phyloP scores from a whole-genome alignment of 1,140 invertebrate species.

The Colletes latitarsis region DNA sequence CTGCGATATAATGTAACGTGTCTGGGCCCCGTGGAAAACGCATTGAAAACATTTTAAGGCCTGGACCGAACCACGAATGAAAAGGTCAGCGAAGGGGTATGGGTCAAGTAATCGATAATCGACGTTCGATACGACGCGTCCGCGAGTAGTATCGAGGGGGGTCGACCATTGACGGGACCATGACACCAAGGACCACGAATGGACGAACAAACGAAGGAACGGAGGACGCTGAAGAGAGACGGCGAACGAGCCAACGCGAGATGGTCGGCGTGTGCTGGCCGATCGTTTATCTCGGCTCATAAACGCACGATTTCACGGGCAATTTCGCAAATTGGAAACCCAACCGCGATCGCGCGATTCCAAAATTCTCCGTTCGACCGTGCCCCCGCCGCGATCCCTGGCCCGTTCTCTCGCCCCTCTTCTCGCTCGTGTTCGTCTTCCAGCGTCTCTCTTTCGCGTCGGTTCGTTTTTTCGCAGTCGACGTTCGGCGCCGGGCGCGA shows the following conservation, averaged over 20 bases:
- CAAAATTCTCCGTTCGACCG: constrained; percentile 38
- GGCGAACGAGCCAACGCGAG: not conserved
- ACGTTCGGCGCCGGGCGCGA: not conserved
- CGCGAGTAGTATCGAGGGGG: constrained; percentile 5
- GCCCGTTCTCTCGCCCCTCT: not conserved
- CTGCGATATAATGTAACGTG: too few species aligned
- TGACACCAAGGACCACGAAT: too few species aligned
- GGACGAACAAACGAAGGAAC: constrained; percentile 1
- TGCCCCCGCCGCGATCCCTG: not conserved
- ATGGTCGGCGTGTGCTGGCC: constrained; percentile 33
- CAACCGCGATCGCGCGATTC: constrained; percentile 49
- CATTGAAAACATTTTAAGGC: too few species aligned
- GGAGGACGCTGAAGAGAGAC: not conserved
- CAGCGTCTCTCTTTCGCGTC: not conserved
- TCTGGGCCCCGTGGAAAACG: too few species aligned
- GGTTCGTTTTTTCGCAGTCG: not conserved
- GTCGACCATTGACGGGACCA: not conserved
- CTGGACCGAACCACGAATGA: not conserved
- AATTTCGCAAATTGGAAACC: constrained; percentile 72
- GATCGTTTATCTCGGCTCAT: constrained; percentile 70
- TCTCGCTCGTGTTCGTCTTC: constrained; percentile 1
- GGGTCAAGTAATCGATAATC: constrained; percentile 40
- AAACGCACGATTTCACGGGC: constrained; percentile 71
- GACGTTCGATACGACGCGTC: constrained; percentile 45
- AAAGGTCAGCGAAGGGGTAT: not conserved